These are phyloP conservation scores for Falcunculus frontatus DNA, from an alignment of 2,113 vertebrate species.

Conservation along the genomic window DNA sequence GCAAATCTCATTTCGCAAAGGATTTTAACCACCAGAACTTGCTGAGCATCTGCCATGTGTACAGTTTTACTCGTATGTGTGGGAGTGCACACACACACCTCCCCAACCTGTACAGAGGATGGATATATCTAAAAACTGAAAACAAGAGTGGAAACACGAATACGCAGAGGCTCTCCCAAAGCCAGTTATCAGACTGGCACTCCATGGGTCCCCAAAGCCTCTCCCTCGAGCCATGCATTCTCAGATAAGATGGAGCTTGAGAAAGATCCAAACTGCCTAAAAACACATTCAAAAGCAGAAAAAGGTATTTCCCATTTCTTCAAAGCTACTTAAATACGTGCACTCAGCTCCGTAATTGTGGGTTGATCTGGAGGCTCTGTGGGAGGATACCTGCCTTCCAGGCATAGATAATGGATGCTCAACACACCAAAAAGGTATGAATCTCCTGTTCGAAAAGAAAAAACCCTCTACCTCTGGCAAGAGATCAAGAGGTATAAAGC, in stretches of 20 bases:
- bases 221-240: accelerated
- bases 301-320: background rate
- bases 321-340: background rate
- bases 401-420: background rate
- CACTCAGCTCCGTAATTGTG: background rate
- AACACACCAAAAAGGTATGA: background rate
- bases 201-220: background rate
- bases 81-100: background rate
- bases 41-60: background rate
- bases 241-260: background rate
- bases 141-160: background rate
- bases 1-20: background rate
- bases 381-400: background rate
- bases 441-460: background rate
- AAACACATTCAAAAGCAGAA: background rate
- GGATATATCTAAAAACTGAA: background rate
- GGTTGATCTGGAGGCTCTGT: background rate
- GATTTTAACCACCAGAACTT: background rate
- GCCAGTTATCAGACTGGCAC: background rate
- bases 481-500: background rate
- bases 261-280: background rate
- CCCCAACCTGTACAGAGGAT: background rate
- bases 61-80: background rate
- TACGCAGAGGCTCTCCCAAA: background rate
- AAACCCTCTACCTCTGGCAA: background rate